These are phyloP conservation scores for Thinocorus orbignyianus DNA, from an alignment of 2,113 vertebrate species.

Conservation along the genomic window DNA sequence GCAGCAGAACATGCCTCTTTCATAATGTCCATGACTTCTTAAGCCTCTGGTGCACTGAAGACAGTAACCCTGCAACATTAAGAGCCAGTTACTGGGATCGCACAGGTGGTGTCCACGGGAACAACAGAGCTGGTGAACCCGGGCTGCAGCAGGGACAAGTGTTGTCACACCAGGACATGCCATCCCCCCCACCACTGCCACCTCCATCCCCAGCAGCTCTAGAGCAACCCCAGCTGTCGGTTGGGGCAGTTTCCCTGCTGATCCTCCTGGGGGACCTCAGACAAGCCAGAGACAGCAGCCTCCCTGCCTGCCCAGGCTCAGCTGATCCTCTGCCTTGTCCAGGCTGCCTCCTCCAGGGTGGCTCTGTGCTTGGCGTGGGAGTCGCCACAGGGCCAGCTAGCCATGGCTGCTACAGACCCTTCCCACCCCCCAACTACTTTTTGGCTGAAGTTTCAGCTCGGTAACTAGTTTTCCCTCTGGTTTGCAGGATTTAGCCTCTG, in stretches of 20 bases:
- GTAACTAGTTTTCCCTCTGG: neutral
- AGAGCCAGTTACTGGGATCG: neutral
- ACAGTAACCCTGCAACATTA: accelerated
- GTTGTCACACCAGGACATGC: neutral
- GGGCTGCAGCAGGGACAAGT: neutral
- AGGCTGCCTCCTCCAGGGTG: neutral
- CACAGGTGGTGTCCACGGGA: neutral
- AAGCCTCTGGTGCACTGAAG: neutral
- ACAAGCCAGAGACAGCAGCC: neutral
- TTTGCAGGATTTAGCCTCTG: slow-evolving; percentile 64
- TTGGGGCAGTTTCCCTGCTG: neutral
- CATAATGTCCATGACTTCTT: accelerated
- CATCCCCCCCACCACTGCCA: too few species aligned
- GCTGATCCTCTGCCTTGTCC: neutral
- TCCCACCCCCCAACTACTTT: neutral
- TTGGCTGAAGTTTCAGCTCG: neutral
- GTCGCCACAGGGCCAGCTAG: accelerated
- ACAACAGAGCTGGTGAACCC: neutral
- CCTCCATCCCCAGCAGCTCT: neutral
- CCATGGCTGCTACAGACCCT: accelerated
- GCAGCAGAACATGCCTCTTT: neutral
- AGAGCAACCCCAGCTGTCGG: neutral
- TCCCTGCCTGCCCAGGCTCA: neutral
- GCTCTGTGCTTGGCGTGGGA: accelerated
- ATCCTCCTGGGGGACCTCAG: accelerated